A percentile compares a stretch with the other conserved stretches of the same genome.
These are phyloP conservation scores for Athripsodes cinereus DNA, from an alignment of 2,888 invertebrate genomes.

Conservation along the genomic window DNA sequence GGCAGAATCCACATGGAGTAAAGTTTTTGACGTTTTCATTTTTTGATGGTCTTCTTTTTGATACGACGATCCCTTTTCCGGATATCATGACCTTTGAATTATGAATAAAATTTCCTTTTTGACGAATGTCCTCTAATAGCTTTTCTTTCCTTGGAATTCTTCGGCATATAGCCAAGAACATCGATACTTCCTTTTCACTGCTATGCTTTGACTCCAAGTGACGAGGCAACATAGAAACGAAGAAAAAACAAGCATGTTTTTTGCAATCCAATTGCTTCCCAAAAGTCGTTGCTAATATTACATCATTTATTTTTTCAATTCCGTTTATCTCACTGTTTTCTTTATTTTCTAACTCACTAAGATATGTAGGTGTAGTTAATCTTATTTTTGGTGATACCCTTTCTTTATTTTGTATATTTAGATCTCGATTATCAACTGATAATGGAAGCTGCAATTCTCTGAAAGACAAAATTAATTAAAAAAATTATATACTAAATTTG, in stretches of 20 bases:
- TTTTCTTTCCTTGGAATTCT: neutral
- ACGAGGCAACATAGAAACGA: neutral
- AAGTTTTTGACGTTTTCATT: neutral
- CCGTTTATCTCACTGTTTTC: too few species aligned
- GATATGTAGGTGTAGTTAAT: too few species aligned
- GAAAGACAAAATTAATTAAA: too few species aligned
- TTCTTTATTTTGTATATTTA: too few species aligned
- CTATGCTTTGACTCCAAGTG: slow-evolving; percentile 1
- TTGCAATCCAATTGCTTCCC: too few species aligned
- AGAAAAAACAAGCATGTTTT: neutral
- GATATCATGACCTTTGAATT: neutral
- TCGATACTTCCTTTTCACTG: neutral
- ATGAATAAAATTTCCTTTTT: neutral
- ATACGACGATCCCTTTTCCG: neutral
- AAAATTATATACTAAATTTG: too few species aligned
- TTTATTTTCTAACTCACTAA: too few species aligned
- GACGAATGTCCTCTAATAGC: neutral
- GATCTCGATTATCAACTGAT: too few species aligned
- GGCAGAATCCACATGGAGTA: slow-evolving; percentile 6
- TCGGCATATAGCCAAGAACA: neutral
- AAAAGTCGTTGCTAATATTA: too few species aligned
- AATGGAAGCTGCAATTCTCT: too few species aligned
- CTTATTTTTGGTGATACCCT: too few species aligned
- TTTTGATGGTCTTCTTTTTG: neutral
- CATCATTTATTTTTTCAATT: too few species aligned